phyloP scores from a whole-genome alignment of 1,140 invertebrate genomes.

The Parapsyche elsis region DNA sequence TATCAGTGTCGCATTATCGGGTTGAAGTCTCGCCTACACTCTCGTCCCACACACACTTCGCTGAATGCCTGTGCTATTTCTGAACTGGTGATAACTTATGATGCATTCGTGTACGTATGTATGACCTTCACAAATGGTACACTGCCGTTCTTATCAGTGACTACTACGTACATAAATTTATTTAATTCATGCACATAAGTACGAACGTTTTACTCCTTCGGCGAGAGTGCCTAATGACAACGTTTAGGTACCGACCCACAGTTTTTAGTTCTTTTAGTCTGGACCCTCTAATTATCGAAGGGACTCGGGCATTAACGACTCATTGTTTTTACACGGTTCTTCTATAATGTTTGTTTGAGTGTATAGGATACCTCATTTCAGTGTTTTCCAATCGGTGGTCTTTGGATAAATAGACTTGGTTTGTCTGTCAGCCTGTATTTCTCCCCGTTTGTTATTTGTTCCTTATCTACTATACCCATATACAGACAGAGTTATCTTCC shows the following conservation, averaged over 20 bases:
- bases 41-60: neutral
- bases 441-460: too few relatives aligned
- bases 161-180: neutral
- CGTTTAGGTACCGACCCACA: constrained; percentile 1
- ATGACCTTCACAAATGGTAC: neutral
- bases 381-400: too few relatives aligned
- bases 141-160: neutral
- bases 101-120: neutral
- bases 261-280: neutral
- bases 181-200: neutral
- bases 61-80: neutral
- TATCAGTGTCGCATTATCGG: neutral
- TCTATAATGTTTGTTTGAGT: neutral
- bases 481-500: too few relatives aligned
- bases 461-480: too few relatives aligned
- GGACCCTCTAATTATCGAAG: neutral
- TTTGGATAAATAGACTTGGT: too few relatives aligned
- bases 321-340: constrained; percentile 8
- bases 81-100: neutral
- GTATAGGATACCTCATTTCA: too few relatives aligned
- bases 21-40: neutral
- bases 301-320: neutral
- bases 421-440: too few relatives aligned
- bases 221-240: neutral
- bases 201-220: too few relatives aligned